Evolutionary conservation across 2,113 vertebrate species (phyloP).

Genomic region (Zingel zingel): DNA sequence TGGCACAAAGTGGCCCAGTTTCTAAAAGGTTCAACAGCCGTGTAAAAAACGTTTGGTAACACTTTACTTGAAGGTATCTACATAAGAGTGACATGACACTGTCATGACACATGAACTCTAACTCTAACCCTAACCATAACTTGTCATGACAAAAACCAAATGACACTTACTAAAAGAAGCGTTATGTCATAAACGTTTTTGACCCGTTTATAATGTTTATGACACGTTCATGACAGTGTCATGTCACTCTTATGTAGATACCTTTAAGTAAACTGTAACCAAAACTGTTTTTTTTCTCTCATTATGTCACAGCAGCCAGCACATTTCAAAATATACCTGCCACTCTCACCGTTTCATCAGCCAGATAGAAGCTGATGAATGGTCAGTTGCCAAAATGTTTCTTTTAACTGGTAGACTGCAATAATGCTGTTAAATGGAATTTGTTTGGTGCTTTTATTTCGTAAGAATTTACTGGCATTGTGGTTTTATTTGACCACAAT

Average conservation of each 20-base stretch:
- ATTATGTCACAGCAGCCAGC: background rate
- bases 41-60: background rate
- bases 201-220: too few relatives aligned
- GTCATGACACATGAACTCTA: too few relatives aligned
- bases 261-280: too few relatives aligned
- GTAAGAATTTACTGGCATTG: background rate
- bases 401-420: background rate
- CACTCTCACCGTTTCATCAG: background rate
- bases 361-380: background rate
- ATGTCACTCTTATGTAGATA: too few relatives aligned
- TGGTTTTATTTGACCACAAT: accelerated
- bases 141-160: too few relatives aligned
- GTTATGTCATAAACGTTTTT: too few relatives aligned
- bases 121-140: too few relatives aligned
- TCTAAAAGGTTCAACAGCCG: background rate
- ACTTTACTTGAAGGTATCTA: too few relatives aligned
- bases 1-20: background rate
- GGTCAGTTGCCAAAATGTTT: background rate
- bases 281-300: background rate
- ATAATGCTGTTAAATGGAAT: background rate
- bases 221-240: too few relatives aligned
- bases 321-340: background rate
- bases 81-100: too few relatives aligned
- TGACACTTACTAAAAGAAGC: too few relatives aligned
- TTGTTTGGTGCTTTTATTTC: background rate